These are phyloP conservation scores for Hololepta plana DNA, from an alignment of 2,888 invertebrate species.

Conservation along the genomic window DNA sequence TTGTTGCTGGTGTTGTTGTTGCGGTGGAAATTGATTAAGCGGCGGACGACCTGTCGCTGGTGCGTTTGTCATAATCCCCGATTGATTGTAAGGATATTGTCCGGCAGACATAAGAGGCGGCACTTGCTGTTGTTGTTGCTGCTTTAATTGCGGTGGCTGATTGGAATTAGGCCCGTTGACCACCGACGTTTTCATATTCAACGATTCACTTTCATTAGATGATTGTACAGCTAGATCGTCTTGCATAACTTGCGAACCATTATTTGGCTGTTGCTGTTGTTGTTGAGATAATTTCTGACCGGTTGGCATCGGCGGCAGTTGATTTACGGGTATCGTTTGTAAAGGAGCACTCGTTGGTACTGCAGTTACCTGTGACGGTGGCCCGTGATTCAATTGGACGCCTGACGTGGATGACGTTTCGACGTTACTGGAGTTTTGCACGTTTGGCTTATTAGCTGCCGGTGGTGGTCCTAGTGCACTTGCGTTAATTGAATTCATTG, in stretches of 20 bases:
- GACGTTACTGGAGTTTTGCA: too few species aligned
- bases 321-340: too few species aligned
- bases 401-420: conserved; percentile 4
- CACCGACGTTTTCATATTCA: too few species aligned
- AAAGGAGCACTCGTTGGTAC: too few species aligned
- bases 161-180: too few species aligned
- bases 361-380: background rate
- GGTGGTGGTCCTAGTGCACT: conserved; percentile 11
- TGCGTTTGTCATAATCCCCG: background rate
- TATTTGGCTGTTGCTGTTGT: background rate
- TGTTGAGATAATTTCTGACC: too few species aligned
- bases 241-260: too few species aligned
- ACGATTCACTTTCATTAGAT: too few species aligned
- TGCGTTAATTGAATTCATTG: conserved; percentile 5
- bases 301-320: conserved; percentile 6
- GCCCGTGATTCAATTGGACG: conserved; percentile 3
- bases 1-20: conserved; percentile 12
- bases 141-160: too few species aligned
- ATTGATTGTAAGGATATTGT: background rate
- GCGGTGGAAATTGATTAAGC: conserved; percentile 10
- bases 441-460: conserved; percentile 15
- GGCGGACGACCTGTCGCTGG: conserved; percentile 1
- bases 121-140: conserved; percentile 15
- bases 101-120: too few species aligned
- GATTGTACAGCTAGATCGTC: too few species aligned